These are phyloP conservation scores for Rosalia funebris DNA, from an alignment of 2,888 invertebrate genomes.

Conservation along the genomic window DNA sequence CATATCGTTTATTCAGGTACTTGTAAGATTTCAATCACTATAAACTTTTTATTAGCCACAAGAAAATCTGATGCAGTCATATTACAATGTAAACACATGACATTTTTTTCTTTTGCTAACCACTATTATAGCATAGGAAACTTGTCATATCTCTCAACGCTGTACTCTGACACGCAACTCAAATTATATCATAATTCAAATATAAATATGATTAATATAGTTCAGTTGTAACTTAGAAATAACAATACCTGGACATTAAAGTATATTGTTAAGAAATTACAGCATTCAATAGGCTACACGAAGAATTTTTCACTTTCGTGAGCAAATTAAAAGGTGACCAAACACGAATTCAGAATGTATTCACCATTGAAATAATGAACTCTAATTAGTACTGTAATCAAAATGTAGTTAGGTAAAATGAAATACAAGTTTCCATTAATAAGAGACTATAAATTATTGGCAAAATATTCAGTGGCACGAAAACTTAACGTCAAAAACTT, in stretches of 20 bases:
- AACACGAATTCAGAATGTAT: conserved; percentile 24
- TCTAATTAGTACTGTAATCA: conserved; percentile 20
- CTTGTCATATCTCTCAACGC: too few relatives aligned
- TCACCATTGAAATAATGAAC: conserved; percentile 19
- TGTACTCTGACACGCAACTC: not conserved
- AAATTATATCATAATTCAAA: not conserved
- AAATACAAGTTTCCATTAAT: conserved; percentile 20
- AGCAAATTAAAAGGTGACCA: conserved; percentile 13
- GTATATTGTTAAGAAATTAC: too few relatives aligned
- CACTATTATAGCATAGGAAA: too few relatives aligned
- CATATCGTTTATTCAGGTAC: too few relatives aligned
- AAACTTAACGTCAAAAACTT: conserved; percentile 10
- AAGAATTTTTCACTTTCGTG: conserved; percentile 7
- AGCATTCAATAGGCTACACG: too few relatives aligned
- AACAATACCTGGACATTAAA: too few relatives aligned
- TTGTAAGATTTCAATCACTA: too few relatives aligned
- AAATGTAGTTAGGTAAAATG: conserved; percentile 25
- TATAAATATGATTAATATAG: not conserved
- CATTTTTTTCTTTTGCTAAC: too few relatives aligned
- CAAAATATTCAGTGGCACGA: conserved; percentile 20
- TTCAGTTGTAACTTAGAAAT: too few relatives aligned
- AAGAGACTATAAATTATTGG: conserved; percentile 12
- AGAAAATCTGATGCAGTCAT: too few relatives aligned
- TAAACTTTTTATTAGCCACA: too few relatives aligned
- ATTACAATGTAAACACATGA: too few relatives aligned